These are phyloP conservation scores for Lutjanus erythropterus DNA, from an alignment of 2,113 vertebrate genomes.

Conservation along the genomic window DNA sequence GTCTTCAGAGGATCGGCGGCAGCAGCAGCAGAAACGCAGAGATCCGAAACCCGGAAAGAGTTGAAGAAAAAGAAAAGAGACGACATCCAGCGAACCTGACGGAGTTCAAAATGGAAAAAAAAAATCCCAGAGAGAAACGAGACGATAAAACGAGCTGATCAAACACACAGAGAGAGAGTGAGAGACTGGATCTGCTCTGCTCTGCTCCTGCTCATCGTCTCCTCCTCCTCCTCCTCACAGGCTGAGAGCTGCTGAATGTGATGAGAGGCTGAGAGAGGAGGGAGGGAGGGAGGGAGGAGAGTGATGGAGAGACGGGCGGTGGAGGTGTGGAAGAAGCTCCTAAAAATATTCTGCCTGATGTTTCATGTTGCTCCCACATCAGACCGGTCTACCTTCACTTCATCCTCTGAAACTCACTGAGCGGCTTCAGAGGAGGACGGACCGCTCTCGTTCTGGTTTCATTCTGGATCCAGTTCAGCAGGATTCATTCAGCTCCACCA, in stretches of 20 bases:
- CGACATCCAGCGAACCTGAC: background rate
- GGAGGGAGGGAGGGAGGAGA: constrained; percentile 26
- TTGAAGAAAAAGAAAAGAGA: constrained; percentile 10
- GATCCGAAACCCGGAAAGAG: background rate
- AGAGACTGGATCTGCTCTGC: constrained; percentile 13
- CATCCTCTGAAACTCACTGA: no score
- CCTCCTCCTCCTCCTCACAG: constrained; percentile 55
- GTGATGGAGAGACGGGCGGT: constrained; percentile 43
- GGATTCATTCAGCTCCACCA: no score
- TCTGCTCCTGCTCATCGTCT: constrained; percentile 16
- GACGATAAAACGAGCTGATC: background rate
- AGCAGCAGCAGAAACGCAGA: no score
- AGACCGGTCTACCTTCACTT: constrained; percentile 25
- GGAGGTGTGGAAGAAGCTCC: constrained; percentile 68
- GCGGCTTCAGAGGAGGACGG: no score
- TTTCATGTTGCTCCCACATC: constrained; percentile 69
- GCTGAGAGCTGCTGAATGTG: constrained; percentile 56
- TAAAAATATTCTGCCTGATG: constrained; percentile 77
- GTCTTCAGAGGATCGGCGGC: background rate
- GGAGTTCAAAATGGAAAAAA: background rate
- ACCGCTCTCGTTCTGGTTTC: no score
- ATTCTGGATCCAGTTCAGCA: background rate
- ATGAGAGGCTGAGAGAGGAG: constrained; percentile 39
- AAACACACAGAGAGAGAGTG: background rate
- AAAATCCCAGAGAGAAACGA: constrained; percentile 17